Evolutionary conservation across 2,888 invertebrate species (phyloP).

Genomic region (Pseudococcus jackbeardsleyi): DNA sequence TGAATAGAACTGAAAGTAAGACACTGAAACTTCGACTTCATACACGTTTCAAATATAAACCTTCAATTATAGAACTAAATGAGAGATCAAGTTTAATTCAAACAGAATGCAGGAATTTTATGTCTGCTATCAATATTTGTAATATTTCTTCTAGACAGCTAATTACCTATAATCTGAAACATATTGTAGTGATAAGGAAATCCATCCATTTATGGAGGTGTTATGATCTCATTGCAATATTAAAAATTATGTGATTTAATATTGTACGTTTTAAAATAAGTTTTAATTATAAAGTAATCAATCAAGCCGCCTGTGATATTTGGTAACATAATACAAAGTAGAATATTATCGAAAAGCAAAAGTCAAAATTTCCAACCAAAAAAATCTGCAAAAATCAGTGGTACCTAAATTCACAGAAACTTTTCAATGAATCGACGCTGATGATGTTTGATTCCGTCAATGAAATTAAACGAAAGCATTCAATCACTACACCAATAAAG

Average conservation of each 20-base stretch:
- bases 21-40: no score
- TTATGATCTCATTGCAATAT: constrained; percentile 42
- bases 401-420: background rate
- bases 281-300: background rate
- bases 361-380: background rate
- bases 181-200: constrained; percentile 25
- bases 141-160: no score
- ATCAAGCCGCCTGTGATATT: constrained; percentile 21
- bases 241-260: constrained; percentile 14
- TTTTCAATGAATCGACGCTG: background rate
- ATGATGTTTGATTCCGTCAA: background rate
- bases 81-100: no score
- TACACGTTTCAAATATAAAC: no score
- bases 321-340: background rate
- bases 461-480: background rate
- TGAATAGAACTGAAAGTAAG: no score
- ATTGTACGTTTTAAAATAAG: constrained; percentile 1
- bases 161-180: background rate
- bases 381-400: background rate
- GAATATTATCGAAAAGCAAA: background rate
- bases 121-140: no score
- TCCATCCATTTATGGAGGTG: constrained; percentile 3
- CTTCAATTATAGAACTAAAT: no score
- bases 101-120: no score
- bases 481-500: background rate